Conservation (phyloP, 2,113 vertebrate genomes). For the Dasyprocta punctata region DNA sequence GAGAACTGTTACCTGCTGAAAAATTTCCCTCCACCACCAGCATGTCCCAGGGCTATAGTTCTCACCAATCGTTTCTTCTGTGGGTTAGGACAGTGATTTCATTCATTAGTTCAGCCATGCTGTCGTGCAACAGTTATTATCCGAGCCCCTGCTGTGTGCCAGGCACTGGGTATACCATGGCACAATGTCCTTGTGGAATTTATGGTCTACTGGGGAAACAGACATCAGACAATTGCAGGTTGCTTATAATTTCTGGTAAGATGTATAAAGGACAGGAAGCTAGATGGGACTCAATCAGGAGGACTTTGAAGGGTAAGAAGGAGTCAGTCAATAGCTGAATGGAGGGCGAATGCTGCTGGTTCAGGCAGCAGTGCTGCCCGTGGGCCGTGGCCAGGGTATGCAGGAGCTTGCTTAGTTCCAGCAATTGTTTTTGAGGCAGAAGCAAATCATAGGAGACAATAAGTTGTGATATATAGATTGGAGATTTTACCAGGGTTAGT, state of each 20-base stretch:
- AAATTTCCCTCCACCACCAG: background rate
- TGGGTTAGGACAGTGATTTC: background rate
- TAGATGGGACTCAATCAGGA: background rate
- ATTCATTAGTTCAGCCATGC: background rate
- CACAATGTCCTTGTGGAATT: background rate
- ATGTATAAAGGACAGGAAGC: background rate
- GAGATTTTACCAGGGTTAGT: background rate
- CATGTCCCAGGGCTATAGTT: background rate
- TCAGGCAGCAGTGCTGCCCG: background rate
- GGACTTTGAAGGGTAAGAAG: background rate
- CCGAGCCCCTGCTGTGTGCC: background rate
- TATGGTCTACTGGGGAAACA: background rate
- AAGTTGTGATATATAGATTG: background rate
- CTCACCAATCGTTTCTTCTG: background rate
- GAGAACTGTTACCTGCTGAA: background rate
- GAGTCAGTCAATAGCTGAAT: background rate
- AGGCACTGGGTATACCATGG: background rate
- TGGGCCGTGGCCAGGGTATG: background rate
- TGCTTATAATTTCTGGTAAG: background rate
- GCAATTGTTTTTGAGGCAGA: conserved; percentile 40
- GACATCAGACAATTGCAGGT: background rate
- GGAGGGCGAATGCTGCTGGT: background rate
- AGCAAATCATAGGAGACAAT: background rate
- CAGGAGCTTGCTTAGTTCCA: background rate
- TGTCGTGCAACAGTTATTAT: background rate